Conservation (phyloP, 2,888 invertebrate species). For the Agriotes lineatus region DNA sequence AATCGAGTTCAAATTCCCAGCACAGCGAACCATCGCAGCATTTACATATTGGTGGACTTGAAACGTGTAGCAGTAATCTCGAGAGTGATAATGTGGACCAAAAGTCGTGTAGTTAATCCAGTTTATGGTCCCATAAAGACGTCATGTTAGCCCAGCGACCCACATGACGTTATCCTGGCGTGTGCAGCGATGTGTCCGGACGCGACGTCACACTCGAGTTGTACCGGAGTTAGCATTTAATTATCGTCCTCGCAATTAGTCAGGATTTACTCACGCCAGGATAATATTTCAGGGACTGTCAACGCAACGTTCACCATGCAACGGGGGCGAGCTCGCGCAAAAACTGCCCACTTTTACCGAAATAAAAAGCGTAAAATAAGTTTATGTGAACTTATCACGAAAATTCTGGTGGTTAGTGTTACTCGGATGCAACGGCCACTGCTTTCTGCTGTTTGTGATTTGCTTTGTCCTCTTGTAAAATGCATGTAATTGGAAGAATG, state of each 20-base stretch:
- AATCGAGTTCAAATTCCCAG: not conserved
- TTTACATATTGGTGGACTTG: conserved; percentile 14
- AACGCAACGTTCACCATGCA: conserved; percentile 49
- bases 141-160: conserved; percentile 55
- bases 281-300: conserved; percentile 57
- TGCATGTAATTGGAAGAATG: too few relatives aligned
- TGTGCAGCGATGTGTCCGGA: conserved; percentile 55
- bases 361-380: too few relatives aligned
- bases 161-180: conserved; percentile 57
- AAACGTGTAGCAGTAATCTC: conserved; percentile 33
- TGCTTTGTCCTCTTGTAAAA: too few relatives aligned
- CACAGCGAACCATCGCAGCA: not conserved
- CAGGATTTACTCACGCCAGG: conserved; percentile 52
- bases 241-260: conserved; percentile 57
- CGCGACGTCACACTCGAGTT: conserved; percentile 47
- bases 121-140: conserved; percentile 58
- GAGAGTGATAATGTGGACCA: conserved; percentile 37
- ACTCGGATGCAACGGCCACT: too few relatives aligned
- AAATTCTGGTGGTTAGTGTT: too few relatives aligned
- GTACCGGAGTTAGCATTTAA: conserved; percentile 57
- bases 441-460: too few relatives aligned
- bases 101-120: conserved; percentile 48
- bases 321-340: not conserved
- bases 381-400: too few relatives aligned
- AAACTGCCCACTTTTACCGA: not conserved